Evolutionary conservation across 2,888 invertebrate genomes (phyloP), one percentile per base, ranked within the genome.

Genomic region (Folsomia manolachei): DNA sequence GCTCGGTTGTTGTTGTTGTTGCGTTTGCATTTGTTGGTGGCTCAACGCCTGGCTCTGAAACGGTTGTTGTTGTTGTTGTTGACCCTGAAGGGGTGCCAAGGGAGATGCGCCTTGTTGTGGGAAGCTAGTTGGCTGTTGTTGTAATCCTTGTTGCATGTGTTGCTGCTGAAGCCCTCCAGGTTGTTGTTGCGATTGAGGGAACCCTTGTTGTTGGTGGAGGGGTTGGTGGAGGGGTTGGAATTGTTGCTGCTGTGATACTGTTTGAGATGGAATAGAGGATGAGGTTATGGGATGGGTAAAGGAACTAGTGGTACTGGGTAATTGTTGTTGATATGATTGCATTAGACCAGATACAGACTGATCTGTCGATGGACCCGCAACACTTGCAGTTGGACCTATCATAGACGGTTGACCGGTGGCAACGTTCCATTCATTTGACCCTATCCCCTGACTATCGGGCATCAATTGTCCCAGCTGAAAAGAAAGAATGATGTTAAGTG

Each of bases 1-100:
- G n/a, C n/a, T n/a, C n/a, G n/a, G n/a, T n/a, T 71, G 71, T 52
- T 73, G 75, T 56, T 82, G 77, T 85, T 86, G 84, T 90, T 90
- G 78, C 71, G 77, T 80, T 69, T 81, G 78, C 27, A 80, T 77
- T 18, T 74, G 75, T 18, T 73, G 51, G 9, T 51, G 51, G 18
- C 18, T 51, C 18, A 11, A 18, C 18, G 51, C 9, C 18, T 51
- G 51, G 51, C 18, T 51, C 51, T 11, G 18, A 11, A 51, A 18
- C 9, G 53, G 51, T 39, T 62, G 27, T 63, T 69, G 61, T n/a
- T n/a, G n/a, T n/a, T n/a, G n/a, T n/a, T n/a, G n/a, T n/a, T n/a
- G n/a, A n/a, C n/a, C n/a, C n/a, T n/a, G n/a, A n/a, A n/a, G n/a
- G n/a, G n/a, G n/a, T 70, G 21, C 21, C 18, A 7, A 14, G 7